Evolutionary conservation across 2,888 invertebrate genomes (phyloP).

Genomic region (Lamproptera curius): DNA sequence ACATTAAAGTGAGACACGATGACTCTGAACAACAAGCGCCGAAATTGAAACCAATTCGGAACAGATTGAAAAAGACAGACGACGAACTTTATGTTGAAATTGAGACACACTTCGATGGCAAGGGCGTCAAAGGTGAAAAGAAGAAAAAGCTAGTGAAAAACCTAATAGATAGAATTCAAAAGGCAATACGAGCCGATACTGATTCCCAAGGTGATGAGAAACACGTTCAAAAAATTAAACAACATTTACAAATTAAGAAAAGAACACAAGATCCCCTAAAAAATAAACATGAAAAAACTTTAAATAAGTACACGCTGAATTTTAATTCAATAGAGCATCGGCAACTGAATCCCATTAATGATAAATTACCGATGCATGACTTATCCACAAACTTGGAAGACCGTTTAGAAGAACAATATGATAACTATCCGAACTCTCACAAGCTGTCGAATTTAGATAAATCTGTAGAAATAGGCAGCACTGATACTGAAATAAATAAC

Average conservation of each 20-base stretch:
- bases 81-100: constrained; percentile 67
- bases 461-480: constrained; percentile 52
- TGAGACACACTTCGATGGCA: constrained; percentile 65
- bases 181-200: constrained; percentile 49
- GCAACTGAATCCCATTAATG: constrained; percentile 48
- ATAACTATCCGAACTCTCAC: constrained; percentile 42
- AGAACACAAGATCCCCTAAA: constrained; percentile 50
- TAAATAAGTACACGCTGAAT: constrained; percentile 34
- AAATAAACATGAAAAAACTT: constrained; percentile 23
- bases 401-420: constrained; percentile 36
- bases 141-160: constrained; percentile 54
- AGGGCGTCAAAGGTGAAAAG: constrained; percentile 55
- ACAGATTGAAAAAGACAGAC: constrained; percentile 37
- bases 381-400: constrained; percentile 23
- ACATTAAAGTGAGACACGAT: constrained; percentile 47
- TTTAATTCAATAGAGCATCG: constrained; percentile 37
- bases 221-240: constrained; percentile 29
- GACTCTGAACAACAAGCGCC: constrained; percentile 25
- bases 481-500: constrained; percentile 48
- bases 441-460: constrained; percentile 46
- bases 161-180: constrained; percentile 60
- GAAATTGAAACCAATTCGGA: constrained; percentile 26
- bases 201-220: constrained; percentile 25
- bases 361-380: constrained; percentile 26
- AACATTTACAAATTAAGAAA: constrained; percentile 47